phyloP scores from a whole-genome alignment of 2,888 invertebrate genomes.

The Cerastis leucographa region DNA sequence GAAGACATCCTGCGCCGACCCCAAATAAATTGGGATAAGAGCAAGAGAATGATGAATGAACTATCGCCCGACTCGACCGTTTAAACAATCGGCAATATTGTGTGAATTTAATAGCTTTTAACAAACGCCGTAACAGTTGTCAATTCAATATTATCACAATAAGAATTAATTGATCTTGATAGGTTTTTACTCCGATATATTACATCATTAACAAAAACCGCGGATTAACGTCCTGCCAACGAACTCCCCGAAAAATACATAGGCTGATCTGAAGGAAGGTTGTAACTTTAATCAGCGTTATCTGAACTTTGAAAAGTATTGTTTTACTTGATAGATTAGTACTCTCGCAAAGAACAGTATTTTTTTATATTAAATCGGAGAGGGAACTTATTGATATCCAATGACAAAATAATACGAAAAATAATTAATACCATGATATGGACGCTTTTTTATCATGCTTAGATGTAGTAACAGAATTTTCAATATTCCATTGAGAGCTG shows the following conservation, averaged over 20 bases:
- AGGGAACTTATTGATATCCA: constrained; percentile 8
- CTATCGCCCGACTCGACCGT: too few relatives aligned
- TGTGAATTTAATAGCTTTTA: not conserved
- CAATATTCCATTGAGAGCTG: not conserved
- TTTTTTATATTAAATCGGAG: constrained; percentile 1
- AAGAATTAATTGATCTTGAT: not conserved
- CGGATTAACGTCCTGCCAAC: too few relatives aligned
- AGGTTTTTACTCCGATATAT: not conserved
- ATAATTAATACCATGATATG: not conserved
- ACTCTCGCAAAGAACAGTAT: not conserved
- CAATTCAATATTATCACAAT: not conserved
- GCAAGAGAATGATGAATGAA: too few relatives aligned
- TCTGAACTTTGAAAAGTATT: not conserved
- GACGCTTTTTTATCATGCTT: not conserved
- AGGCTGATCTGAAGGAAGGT: too few relatives aligned
- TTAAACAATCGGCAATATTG: too few relatives aligned
- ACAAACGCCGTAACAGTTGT: not conserved
- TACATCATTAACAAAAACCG: too few relatives aligned
- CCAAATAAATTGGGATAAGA: too few relatives aligned
- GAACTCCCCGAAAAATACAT: too few relatives aligned
- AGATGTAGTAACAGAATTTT: constrained; percentile 3
- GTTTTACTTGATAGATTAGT: not conserved
- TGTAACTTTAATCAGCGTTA: too few relatives aligned
- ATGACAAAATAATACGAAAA: not conserved
- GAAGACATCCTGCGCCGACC: too few relatives aligned